A percentile compares a stretch with the other conserved stretches of the same genome.
Conservation (phyloP, 92 coral and sea anemone genomes). For the Porites rus region DNA sequence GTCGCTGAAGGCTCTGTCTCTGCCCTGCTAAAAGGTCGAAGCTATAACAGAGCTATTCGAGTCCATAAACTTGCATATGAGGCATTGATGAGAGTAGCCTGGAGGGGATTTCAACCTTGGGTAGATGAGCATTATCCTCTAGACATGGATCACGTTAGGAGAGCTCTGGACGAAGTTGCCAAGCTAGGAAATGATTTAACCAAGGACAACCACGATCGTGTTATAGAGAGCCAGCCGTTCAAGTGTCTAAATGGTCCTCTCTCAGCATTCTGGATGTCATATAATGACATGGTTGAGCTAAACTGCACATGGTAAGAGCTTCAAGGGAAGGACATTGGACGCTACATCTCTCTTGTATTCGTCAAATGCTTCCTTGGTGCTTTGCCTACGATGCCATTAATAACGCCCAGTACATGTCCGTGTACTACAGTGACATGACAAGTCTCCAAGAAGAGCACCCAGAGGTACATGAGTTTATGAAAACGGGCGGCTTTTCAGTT, state of each 20-base stretch:
- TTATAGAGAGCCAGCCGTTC: not conserved
- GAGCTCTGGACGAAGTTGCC: not conserved
- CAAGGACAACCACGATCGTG: not conserved
- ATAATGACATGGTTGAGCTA: no score
- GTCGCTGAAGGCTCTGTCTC: no score
- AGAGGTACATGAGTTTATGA: no score
- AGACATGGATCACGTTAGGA: not conserved
- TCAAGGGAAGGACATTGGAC: no score
- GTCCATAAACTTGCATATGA: not conserved
- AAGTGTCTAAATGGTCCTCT: no score
- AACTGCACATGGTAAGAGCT: no score
- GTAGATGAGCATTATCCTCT: constrained; percentile 40
- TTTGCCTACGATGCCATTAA: constrained; percentile 59
- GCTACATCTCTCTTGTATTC: constrained; percentile 18
- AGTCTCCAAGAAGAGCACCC: not conserved
- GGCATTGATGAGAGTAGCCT: not conserved
- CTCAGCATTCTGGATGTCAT: no score
- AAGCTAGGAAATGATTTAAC: not conserved
- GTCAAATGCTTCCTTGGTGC: constrained; percentile 57
- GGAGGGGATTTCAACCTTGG: not conserved
- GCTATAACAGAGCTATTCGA: no score
- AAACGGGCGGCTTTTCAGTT: no score
- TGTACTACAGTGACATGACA: constrained; percentile 64
- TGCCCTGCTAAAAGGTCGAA: no score
- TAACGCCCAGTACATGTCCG: constrained; percentile 56